phyloP scores from a whole-genome alignment of 2,797 vertebrate genomes.

The Sebastiscus albofasciatus region DNA sequence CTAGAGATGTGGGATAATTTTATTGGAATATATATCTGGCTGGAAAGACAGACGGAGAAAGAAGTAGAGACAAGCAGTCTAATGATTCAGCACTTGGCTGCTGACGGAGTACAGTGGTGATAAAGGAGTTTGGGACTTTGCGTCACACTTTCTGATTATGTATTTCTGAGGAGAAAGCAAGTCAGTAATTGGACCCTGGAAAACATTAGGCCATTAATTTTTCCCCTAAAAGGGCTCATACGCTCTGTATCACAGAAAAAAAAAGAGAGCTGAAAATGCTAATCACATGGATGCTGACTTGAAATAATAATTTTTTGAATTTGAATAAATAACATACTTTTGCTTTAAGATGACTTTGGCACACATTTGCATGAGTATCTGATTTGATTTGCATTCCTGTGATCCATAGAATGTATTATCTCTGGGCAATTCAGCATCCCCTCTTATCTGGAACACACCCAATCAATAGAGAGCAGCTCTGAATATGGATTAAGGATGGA shows the following conservation, averaged over 20 bases:
- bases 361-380: conserved; percentile 78
- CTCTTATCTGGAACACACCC: conserved; percentile 78
- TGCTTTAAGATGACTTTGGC: conserved; percentile 75
- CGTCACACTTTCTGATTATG: conserved; percentile 58
- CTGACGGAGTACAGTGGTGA: conserved; percentile 41
- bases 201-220: conserved; percentile 69
- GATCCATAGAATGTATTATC: conserved; percentile 81
- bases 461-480: conserved; percentile 79
- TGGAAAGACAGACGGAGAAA: not conserved
- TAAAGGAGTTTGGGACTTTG: conserved; percentile 38
- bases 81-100: conserved; percentile 40
- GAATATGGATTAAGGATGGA: conserved; percentile 80
- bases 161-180: conserved; percentile 54
- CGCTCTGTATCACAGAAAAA: conserved; percentile 35
- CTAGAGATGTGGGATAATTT: not conserved
- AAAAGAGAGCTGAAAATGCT: conserved; percentile 58
- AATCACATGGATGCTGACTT: conserved; percentile 54
- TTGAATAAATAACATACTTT: conserved; percentile 66
- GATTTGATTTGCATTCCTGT: conserved; percentile 82
- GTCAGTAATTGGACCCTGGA: conserved; percentile 56
- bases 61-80: conserved; percentile 1
- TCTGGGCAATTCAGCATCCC: conserved; percentile 73
- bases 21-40: conserved; percentile 8
- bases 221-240: conserved; percentile 31
- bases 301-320: conserved; percentile 36